Percentiles rank a stretch among this genome's conserved stretches.
Conservation (phyloP, 2,888 invertebrate genomes). For the Ochlodes sylvanus region DNA sequence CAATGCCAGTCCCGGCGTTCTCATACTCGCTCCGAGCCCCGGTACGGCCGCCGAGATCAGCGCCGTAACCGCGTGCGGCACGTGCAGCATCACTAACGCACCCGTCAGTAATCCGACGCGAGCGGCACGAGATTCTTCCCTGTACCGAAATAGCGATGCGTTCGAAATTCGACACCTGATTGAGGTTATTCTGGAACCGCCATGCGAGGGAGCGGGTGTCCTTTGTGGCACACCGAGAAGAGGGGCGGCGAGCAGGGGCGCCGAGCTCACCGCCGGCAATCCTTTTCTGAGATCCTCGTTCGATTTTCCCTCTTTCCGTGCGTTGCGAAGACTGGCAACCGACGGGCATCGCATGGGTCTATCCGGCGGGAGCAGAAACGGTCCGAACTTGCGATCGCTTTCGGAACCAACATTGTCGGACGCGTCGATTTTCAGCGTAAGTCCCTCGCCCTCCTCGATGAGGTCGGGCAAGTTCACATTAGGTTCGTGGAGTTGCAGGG, state of each 20-base stretch:
- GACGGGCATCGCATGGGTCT: constrained; percentile 76
- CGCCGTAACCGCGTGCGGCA: constrained; percentile 85
- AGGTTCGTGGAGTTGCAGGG: constrained; percentile 81
- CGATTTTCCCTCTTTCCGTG: constrained; percentile 74
- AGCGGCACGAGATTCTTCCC: constrained; percentile 95
- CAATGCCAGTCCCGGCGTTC: constrained; percentile 81
- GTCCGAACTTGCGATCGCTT: constrained; percentile 70
- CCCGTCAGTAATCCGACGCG: constrained; percentile 88
- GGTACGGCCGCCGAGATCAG: constrained; percentile 79
- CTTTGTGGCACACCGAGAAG: constrained; percentile 64
- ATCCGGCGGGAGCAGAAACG: constrained; percentile 76
- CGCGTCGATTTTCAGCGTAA: constrained; percentile 75
- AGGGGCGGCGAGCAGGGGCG: constrained; percentile 78
- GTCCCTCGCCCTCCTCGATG: constrained; percentile 73
- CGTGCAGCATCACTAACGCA: constrained; percentile 90
- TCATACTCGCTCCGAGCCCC: constrained; percentile 73
- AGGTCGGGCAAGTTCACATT: constrained; percentile 71
- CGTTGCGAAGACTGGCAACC: constrained; percentile 73
- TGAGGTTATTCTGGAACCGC: constrained; percentile 88
- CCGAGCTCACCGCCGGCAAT: constrained; percentile 79
- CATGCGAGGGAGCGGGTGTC: constrained; percentile 75
- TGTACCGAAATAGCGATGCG: constrained; percentile 92
- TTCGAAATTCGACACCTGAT: constrained; percentile 93
- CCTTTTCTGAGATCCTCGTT: constrained; percentile 70
- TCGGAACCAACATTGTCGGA: constrained; percentile 59